These are phyloP conservation scores for Drosophila arawakana DNA, from an alignment of 1,140 invertebrate species.

Conservation along the genomic window DNA sequence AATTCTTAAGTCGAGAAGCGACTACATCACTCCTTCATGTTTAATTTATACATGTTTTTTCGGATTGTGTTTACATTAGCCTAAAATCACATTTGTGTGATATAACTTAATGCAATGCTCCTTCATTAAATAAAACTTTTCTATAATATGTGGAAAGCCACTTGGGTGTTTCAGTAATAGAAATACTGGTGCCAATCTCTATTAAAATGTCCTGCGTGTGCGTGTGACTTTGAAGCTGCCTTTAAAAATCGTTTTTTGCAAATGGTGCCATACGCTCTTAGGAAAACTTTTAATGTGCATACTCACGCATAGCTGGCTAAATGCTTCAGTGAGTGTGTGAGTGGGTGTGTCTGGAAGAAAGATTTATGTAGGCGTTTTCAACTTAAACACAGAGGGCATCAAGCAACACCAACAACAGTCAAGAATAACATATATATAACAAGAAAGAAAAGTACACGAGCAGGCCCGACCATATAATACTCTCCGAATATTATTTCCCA, in stretches of 20 bases:
- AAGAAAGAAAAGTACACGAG: no score
- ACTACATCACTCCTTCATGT: no score
- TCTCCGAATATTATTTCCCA: no score
- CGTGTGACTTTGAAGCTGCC: slow-evolving; percentile 63
- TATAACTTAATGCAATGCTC: no score
- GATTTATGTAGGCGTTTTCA: slow-evolving; percentile 75
- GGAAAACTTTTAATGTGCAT: slow-evolving; percentile 77
- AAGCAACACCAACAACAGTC: slow-evolving; percentile 11
- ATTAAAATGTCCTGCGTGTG: not conserved
- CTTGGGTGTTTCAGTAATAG: slow-evolving; percentile 59
- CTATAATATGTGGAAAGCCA: slow-evolving; percentile 46
- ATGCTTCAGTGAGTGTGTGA: slow-evolving; percentile 8
- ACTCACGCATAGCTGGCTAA: slow-evolving; percentile 35
- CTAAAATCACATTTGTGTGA: no score
- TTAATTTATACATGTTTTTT: no score
- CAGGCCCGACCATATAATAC: no score
- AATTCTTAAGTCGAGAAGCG: no score
- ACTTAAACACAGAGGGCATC: slow-evolving; percentile 58
- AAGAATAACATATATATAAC: slow-evolving; percentile 6
- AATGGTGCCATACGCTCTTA: slow-evolving; percentile 80
- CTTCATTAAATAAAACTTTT: no score
- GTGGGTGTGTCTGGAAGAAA: slow-evolving; percentile 26
- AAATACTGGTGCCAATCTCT: slow-evolving; percentile 11
- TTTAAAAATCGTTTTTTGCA: slow-evolving; percentile 82
- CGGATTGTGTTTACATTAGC: no score